A percentile compares a stretch with the other conserved stretches of the same genome.
Conservation (phyloP, 2,113 vertebrate genomes). For the Azemiops feae region DNA sequence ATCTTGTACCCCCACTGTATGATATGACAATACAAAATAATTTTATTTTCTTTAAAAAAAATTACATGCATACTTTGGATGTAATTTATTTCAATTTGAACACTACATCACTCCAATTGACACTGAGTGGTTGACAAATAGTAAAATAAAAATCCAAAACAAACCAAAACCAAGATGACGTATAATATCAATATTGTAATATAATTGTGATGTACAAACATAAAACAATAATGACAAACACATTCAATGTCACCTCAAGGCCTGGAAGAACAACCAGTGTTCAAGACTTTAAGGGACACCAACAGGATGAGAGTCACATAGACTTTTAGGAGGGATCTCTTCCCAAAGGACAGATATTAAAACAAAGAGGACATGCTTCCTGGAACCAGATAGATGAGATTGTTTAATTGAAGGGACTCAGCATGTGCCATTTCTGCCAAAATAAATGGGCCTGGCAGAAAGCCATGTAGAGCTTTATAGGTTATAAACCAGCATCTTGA, state of each 20-base stretch:
- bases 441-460: not conserved
- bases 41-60: not conserved
- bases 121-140: not conserved
- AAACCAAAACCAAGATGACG: not conserved
- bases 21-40: not conserved
- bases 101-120: not conserved
- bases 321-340: not conserved
- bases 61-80: not conserved
- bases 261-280: not conserved
- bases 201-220: not conserved
- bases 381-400: not conserved
- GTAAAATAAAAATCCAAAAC: not conserved
- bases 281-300: not conserved
- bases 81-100: not conserved
- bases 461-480: not conserved
- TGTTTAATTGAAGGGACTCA: not conserved
- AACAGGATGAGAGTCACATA: not conserved
- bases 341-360: not conserved
- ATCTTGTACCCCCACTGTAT: not conserved
- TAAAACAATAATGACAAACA: not conserved
- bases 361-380: not conserved
- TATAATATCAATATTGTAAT: not conserved
- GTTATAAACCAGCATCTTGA: not conserved
- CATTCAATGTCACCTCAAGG: not conserved
- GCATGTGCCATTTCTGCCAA: not conserved